Evolutionary conservation across 2,888 invertebrate genomes (phyloP).

Genomic region (Thymelicus acteon): DNA sequence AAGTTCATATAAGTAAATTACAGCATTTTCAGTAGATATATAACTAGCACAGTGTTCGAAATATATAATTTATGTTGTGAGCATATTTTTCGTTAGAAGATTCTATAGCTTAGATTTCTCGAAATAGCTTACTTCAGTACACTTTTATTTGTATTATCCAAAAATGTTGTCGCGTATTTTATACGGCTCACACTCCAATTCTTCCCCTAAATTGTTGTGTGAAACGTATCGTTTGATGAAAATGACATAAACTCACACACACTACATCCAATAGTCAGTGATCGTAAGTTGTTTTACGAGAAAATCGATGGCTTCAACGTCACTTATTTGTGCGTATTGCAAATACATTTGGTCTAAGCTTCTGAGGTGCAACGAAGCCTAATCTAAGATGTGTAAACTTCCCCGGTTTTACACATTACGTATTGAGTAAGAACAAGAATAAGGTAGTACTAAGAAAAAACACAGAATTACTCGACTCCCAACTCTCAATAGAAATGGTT

Average conservation of each 20-base stretch:
- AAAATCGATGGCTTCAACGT: constrained; percentile 49
- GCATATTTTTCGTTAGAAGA: constrained; percentile 69
- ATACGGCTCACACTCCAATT: constrained; percentile 70
- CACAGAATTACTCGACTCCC: constrained; percentile 66
- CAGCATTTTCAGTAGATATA: constrained; percentile 78
- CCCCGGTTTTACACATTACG: constrained; percentile 77
- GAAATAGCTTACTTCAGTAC: constrained; percentile 62
- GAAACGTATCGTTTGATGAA: constrained; percentile 59
- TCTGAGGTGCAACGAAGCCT: constrained; percentile 68
- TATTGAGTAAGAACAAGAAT: constrained; percentile 48
- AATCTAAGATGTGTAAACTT: constrained; percentile 78
- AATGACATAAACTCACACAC: constrained; percentile 47
- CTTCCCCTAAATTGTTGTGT: constrained; percentile 82
- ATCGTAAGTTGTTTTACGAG: constrained; percentile 45
- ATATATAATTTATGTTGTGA: constrained; percentile 75
- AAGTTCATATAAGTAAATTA: constrained; percentile 82
- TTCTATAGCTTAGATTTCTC: constrained; percentile 46
- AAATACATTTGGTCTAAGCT: constrained; percentile 68
- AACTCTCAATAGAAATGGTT: constrained; percentile 64
- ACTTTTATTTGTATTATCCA: constrained; percentile 57
- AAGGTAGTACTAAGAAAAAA: constrained; percentile 46
- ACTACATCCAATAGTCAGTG: constrained; percentile 45
- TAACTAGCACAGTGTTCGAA: constrained; percentile 81
- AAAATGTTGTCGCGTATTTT: constrained; percentile 50
- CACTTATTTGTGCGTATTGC: constrained; percentile 73